phyloP scores from a whole-genome alignment of 30 jellyfish, hydroid and myxozoan genomes.

The Cassiopea andromeda region DNA sequence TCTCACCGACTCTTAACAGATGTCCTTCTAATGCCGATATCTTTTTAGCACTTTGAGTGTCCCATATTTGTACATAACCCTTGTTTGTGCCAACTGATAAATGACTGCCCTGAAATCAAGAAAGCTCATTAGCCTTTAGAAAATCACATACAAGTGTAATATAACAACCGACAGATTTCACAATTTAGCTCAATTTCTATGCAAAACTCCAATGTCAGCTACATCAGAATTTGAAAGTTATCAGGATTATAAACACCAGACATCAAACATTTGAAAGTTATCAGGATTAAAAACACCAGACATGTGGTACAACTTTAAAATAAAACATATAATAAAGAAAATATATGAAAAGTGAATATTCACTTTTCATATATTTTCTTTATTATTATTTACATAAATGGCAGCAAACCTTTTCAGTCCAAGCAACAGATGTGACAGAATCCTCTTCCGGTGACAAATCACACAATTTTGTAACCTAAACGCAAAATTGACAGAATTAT shows the following conservation, averaged over 20 bases:
- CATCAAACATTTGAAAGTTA: no score
- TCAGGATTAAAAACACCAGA: no score
- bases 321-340: neutral
- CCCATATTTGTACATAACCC: conserved; percentile 91
- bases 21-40: conserved; percentile 84
- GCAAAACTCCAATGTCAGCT: no score
- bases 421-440: conserved; percentile 90
- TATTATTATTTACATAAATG: no score
- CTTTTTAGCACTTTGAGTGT: conserved; percentile 72
- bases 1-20: conserved; percentile 87
- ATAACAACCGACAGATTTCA: no score
- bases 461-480: conserved; percentile 91
- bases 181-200: no score
- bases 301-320: neutral
- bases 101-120: conserved; percentile 76
- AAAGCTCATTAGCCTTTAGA: neutral
- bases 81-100: conserved; percentile 90
- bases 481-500: neutral
- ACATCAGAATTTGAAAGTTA: no score
- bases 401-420: conserved; percentile 82
- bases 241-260: no score
- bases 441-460: conserved; percentile 86
- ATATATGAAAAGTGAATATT: neutral
- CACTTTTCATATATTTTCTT: neutral
- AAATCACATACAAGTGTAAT: neutral